A percentile compares a stretch with the other conserved stretches of the same genome.
Conservation (phyloP, 2,113 vertebrate species). For the Ochotona princeps region DNA sequence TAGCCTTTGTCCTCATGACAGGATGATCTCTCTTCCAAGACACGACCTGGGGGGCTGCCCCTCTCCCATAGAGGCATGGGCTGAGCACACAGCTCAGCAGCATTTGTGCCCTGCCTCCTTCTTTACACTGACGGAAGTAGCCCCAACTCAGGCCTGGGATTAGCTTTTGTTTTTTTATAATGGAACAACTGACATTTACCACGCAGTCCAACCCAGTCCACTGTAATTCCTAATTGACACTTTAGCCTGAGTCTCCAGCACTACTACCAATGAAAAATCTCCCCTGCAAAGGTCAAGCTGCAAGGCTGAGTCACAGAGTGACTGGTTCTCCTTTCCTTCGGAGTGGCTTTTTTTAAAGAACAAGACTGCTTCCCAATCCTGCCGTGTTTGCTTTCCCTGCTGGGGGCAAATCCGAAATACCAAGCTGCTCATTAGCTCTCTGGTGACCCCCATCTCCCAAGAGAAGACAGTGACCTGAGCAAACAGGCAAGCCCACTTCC, state of each 20-base stretch:
- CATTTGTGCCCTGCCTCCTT: not conserved
- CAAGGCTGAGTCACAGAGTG: not conserved
- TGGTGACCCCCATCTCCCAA: not conserved
- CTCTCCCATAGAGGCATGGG: not conserved
- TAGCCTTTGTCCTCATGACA: not conserved
- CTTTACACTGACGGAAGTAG: not conserved
- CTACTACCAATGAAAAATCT: not conserved
- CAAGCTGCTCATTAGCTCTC: not conserved
- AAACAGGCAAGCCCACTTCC: not conserved
- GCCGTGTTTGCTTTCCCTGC: not conserved
- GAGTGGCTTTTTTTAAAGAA: too few species aligned
- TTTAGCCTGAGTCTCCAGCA: not conserved
- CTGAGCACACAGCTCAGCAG: not conserved
- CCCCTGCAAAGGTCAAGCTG: not conserved
- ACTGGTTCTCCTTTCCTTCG: too few species aligned
- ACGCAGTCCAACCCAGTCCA: not conserved
- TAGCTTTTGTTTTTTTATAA: not conserved
- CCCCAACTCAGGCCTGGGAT: not conserved
- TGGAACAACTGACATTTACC: not conserved
- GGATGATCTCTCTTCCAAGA: not conserved
- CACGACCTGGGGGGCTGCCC: not conserved
- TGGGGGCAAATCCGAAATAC: not conserved
- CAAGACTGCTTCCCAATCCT: not conserved
- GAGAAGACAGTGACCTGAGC: not conserved
- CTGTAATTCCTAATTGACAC: not conserved